These are phyloP conservation scores for Aleiodes leptofemur DNA, from an alignment of 2,888 invertebrate genomes.

Conservation along the genomic window DNA sequence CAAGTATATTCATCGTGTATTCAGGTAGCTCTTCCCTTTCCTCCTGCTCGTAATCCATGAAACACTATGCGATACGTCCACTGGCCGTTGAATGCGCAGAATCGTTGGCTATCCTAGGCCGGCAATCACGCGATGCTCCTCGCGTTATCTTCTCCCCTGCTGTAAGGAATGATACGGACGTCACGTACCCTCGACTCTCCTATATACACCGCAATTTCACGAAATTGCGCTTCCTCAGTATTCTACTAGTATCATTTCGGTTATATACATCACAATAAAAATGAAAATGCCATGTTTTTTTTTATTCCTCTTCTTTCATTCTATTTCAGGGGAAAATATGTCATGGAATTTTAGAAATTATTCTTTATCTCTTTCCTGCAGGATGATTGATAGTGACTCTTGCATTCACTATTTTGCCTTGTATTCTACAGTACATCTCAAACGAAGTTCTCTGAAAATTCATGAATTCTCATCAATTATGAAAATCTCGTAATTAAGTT, in stretches of 20 bases:
- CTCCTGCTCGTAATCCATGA: slow-evolving; percentile 25
- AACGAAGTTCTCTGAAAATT: too few relatives aligned
- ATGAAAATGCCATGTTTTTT: slow-evolving; percentile 43
- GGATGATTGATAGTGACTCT: too few relatives aligned
- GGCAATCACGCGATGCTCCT: slow-evolving; percentile 63
- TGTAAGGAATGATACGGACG: slow-evolving; percentile 58
- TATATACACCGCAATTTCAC: slow-evolving; percentile 55
- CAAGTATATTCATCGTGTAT: slow-evolving; percentile 17
- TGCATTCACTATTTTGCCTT: too few relatives aligned
- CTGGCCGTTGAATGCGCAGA: slow-evolving; percentile 44
- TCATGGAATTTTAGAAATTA: background rate
- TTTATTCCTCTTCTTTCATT: background rate
- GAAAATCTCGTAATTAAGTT: too few relatives aligned
- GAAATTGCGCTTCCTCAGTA: slow-evolving; percentile 54
- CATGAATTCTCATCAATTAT: too few relatives aligned
- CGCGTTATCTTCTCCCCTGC: slow-evolving; percentile 58
- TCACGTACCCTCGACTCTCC: slow-evolving; percentile 58
- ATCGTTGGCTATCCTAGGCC: slow-evolving; percentile 44
- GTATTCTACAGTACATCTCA: too few relatives aligned
- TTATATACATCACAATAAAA: slow-evolving; percentile 30
- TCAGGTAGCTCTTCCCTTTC: slow-evolving; percentile 8
- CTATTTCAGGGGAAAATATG: background rate
- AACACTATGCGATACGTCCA: slow-evolving; percentile 2
- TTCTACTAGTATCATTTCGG: slow-evolving; percentile 22
- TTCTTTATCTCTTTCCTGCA: background rate